Percentiles rank a stretch among this genome's conserved stretches.
Evolutionary conservation across 2,888 invertebrate species (phyloP).

Genomic region (Arrhopalites spinosus): DNA sequence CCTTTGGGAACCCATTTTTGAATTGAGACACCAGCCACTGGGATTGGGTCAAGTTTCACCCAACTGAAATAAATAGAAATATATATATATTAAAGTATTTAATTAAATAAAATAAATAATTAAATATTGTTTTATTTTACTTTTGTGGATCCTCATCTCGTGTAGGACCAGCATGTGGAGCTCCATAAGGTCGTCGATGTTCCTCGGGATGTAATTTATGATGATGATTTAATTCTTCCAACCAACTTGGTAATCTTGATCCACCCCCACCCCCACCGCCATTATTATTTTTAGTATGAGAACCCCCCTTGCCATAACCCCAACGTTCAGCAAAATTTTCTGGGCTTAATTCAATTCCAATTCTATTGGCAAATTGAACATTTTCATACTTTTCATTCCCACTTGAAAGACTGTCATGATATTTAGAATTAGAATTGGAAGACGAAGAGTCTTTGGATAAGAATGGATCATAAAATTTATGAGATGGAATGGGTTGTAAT

Average conservation of each 20-base stretch:
- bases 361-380: slow-evolving; percentile 45
- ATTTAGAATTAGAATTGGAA: neutral
- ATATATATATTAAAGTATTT: too few species aligned
- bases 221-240: slow-evolving; percentile 42
- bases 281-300: neutral
- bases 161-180: slow-evolving; percentile 20
- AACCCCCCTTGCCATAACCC: slow-evolving; percentile 10
- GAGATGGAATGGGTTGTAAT: slow-evolving; percentile 45
- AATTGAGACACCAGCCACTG: slow-evolving; percentile 52
- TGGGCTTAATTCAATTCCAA: slow-evolving; percentile 51
- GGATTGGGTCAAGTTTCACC: slow-evolving; percentile 55
- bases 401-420: neutral
- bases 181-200: slow-evolving; percentile 15
- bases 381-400: slow-evolving; percentile 34
- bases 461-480: slow-evolving; percentile 50
- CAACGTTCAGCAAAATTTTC: slow-evolving; percentile 54
- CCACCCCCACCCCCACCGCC: slow-evolving; percentile 38
- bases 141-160: slow-evolving; percentile 45
- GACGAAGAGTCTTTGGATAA: slow-evolving; percentile 4
- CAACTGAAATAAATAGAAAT: slow-evolving; percentile 26
- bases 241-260: slow-evolving; percentile 52
- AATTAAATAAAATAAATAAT: too few species aligned
- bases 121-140: too few species aligned
- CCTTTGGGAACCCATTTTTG: slow-evolving; percentile 56
- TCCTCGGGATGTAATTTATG: slow-evolving; percentile 13